phyloP scores from a whole-genome alignment of 2,113 vertebrate genomes.

The Nothocercus nigrocapillus region DNA sequence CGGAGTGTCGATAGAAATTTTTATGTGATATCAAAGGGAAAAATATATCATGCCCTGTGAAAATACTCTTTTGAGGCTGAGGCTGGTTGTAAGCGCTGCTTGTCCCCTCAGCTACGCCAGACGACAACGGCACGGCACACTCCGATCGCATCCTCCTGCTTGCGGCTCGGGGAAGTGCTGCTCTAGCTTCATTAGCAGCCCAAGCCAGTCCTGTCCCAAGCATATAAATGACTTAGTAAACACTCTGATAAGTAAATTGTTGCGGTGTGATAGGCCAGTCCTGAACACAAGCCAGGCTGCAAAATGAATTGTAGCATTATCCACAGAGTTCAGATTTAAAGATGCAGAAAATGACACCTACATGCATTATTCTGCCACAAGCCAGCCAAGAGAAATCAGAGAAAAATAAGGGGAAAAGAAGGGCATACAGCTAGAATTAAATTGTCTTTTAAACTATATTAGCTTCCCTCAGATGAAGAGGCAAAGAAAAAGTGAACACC shows the following conservation, averaged over 20 bases:
- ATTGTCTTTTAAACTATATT: background rate
- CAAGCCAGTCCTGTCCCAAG: background rate
- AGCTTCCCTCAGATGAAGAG: background rate
- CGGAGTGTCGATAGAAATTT: background rate
- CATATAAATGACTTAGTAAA: background rate
- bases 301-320: background rate
- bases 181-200: conserved; percentile 35
- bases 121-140: background rate
- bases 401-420: background rate
- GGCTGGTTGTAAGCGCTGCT: background rate
- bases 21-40: background rate
- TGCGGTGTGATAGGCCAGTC: background rate
- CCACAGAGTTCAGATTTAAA: conserved; percentile 12
- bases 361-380: background rate
- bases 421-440: background rate
- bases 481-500: background rate
- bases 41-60: background rate
- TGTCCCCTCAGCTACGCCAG: background rate
- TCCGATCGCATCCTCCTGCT: background rate
- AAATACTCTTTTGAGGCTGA: background rate
- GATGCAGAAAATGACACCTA: conserved; percentile 10
- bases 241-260: conserved; percentile 35
- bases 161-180: background rate
- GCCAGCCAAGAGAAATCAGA: background rate
- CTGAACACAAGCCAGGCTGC: background rate